Conservation (phyloP, 2,888 invertebrate genomes). For the Eupithecia subfuscata region DNA sequence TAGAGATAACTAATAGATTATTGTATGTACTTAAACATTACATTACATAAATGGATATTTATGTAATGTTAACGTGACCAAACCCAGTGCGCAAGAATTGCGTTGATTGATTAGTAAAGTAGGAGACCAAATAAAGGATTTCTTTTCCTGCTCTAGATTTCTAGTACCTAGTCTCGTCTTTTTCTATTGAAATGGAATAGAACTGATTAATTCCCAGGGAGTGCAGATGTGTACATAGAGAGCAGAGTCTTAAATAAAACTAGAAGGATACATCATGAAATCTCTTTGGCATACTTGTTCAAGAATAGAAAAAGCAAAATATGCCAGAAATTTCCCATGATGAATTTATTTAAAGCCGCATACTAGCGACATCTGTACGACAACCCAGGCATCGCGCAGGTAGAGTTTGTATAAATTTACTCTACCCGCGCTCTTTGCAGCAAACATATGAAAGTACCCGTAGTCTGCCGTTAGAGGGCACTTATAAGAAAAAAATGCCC, state of each 20-base stretch:
- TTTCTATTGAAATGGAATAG: not conserved
- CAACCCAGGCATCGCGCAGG: conserved; percentile 14
- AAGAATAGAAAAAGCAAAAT: not conserved
- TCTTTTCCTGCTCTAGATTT: not conserved
- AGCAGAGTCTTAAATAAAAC: not conserved
- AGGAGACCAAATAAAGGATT: too few relatives aligned
- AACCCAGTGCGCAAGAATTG: too few relatives aligned
- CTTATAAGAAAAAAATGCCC: not conserved
- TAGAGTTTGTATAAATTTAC: conserved; percentile 11
- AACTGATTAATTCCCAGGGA: not conserved
- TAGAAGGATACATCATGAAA: not conserved
- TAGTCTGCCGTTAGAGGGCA: conserved; percentile 29
- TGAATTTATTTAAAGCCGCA: not conserved
- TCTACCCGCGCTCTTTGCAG: not conserved
- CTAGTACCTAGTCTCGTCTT: not conserved
- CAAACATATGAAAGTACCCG: conserved; percentile 13
- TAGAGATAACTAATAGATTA: too few relatives aligned
- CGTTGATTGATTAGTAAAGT: too few relatives aligned
- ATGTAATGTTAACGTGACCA: too few relatives aligned
- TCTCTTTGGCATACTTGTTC: not conserved
- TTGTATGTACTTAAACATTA: not conserved
- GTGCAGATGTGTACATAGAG: not conserved
- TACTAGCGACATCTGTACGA: conserved; percentile 28
- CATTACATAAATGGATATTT: too few relatives aligned
- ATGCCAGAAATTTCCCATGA: not conserved